Conservation (phyloP, 2,113 vertebrate genomes). For the Desmodus rotundus region DNA sequence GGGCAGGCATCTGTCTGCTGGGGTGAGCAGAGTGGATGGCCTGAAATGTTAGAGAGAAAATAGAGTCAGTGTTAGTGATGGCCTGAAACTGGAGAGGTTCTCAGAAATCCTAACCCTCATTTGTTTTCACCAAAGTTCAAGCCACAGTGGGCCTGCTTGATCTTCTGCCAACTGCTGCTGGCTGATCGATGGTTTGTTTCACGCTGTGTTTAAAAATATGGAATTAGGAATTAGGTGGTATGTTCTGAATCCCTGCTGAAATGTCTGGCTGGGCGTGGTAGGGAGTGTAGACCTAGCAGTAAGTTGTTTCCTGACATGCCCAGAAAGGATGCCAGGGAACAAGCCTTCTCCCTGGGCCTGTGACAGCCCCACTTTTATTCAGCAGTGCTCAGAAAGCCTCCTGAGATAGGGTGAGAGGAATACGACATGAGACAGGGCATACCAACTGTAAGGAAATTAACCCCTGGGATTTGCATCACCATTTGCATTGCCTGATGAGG, state of each 20-base stretch:
- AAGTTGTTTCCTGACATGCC: background rate
- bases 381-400: background rate
- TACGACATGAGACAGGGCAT: background rate
- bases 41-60: background rate
- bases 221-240: background rate
- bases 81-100: background rate
- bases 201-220: constrained; percentile 30
- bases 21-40: background rate
- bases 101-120: constrained; percentile 37
- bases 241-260: background rate
- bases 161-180: constrained; percentile 9
- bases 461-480: background rate
- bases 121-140: constrained; percentile 70
- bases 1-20: background rate
- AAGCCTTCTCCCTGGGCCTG: background rate
- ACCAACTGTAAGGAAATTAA: background rate
- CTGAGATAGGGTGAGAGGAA: background rate
- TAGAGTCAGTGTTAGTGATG: background rate
- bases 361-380: background rate
- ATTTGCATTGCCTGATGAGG: background rate
- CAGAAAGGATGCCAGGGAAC: background rate
- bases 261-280: background rate
- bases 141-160: background rate
- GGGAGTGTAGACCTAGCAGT: background rate
- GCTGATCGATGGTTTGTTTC: background rate